A percentile compares a stretch with the other conserved stretches of the same genome.
phyloP scores from a whole-genome alignment of 2,797 vertebrate genomes.

The Pseudochromis fuscus region DNA sequence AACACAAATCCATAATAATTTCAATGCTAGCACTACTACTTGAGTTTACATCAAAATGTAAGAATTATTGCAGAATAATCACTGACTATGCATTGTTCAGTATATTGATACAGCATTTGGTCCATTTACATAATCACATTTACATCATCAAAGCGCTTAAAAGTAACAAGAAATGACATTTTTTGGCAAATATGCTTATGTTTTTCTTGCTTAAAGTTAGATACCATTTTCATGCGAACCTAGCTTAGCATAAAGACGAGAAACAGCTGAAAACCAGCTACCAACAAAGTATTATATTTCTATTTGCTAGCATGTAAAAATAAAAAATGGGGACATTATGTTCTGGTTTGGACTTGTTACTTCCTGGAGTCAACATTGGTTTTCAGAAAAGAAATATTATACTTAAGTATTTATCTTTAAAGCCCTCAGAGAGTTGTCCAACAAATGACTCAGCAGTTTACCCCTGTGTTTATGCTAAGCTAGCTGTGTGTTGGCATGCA shows the following conservation, averaged over 20 bases:
- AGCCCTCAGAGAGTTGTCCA: too few relatives aligned
- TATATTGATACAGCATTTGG: constrained; percentile 73
- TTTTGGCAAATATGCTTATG: constrained; percentile 16
- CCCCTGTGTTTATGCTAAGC: too few relatives aligned
- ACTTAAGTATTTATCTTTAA: too few relatives aligned
- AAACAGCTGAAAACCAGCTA: too few relatives aligned
- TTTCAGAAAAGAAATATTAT: too few relatives aligned
- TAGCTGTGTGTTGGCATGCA: too few relatives aligned
- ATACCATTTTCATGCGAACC: background rate
- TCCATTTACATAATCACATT: constrained; percentile 67
- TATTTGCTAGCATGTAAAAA: too few relatives aligned
- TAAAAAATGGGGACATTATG: too few relatives aligned
- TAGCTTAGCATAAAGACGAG: constrained; percentile 20
- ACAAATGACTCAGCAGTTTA: too few relatives aligned
- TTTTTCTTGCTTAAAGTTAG: background rate
- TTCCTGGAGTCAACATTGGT: too few relatives aligned
- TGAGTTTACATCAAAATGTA: constrained; percentile 73
- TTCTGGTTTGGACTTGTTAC: too few relatives aligned
- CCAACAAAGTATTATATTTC: too few relatives aligned
- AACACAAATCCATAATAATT: constrained; percentile 68
- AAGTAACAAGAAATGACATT: constrained; percentile 25
- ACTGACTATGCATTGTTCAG: constrained; percentile 65
- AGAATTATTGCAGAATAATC: constrained; percentile 82
- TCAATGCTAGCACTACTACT: constrained; percentile 69
- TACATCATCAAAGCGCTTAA: constrained; percentile 46